Evolutionary conservation across 1,140 invertebrate species (phyloP), one percentile per base, ranked within the genome.

Genomic region (Apolygus lucorum): DNA sequence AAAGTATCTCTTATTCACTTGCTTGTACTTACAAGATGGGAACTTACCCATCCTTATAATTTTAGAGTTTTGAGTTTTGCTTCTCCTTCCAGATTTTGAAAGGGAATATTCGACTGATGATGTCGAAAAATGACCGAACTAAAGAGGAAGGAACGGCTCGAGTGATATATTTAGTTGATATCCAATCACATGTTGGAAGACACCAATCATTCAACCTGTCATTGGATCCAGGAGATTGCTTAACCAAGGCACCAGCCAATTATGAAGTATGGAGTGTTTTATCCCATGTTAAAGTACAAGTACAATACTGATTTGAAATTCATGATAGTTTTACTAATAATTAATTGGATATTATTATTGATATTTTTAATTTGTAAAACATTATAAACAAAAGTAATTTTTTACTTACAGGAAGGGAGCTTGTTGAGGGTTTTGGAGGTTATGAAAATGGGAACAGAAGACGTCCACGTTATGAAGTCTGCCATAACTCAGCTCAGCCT

Each of bases 401-500:
- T 8, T 21, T 59, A 17, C 22, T 8, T 70, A 27, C 68, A 82
- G 78, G 76, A 77, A 34, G 78, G 77, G 25, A 79, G 77, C 70
- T 72, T 82, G 34, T 68, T 76, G 17, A 77, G 81, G 76, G 78
- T 82, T 25, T 42, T 82, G 22, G 79, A 81, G 29, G 65, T 82
- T 1, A 73, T 82, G 49, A 76, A 74, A 24, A 73, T 78, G 0
- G 54, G 75, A 13, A 78, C 77, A 68, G 74, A 84, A 14, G 84
- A 86, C 75, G 82, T 83, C 21, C 80, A 81, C 67, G 81, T 85
- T 64, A 77, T 80, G 28, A 81, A 82, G 76, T 85, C 84, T 2
- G 84, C 83, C 52, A 76, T 86, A 22, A 80, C 82, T 11, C 85
- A 86, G 78, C 75, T 84, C 25, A 82, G 81, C 63, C 83, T 85